phyloP scores from a whole-genome alignment of 2,888 invertebrate genomes.

The Volucella inanis region DNA sequence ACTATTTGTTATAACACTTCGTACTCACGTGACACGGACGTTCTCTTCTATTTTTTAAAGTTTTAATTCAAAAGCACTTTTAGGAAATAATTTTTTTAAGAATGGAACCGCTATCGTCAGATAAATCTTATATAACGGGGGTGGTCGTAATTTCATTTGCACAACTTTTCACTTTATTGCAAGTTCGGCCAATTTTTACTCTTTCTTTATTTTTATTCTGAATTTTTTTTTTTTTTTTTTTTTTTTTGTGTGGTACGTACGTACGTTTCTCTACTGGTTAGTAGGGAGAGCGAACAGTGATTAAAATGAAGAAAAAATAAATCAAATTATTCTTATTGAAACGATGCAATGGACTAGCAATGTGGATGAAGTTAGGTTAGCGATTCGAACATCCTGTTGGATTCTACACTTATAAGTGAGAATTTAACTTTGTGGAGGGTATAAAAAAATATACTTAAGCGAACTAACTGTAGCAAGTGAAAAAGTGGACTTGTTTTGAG shows the following conservation, averaged over 20 bases:
- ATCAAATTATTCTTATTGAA: conserved; percentile 20
- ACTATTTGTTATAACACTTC: neutral
- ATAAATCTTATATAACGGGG: conserved; percentile 69
- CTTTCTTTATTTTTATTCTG: conserved; percentile 21
- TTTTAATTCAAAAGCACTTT: conserved; percentile 49
- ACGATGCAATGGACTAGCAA: conserved; percentile 25
- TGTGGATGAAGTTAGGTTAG: conserved; percentile 54
- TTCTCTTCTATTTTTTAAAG: conserved; percentile 16
- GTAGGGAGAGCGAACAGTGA: conserved; percentile 25
- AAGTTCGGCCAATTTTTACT: conserved; percentile 54
- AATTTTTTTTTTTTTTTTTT: conserved; percentile 8
- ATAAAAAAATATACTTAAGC: conserved; percentile 39
- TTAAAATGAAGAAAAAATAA: conserved; percentile 11
- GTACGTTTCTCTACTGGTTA: conserved; percentile 45
- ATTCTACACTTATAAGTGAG: conserved; percentile 8
- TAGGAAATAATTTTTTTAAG: conserved; percentile 60
- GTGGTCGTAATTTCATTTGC: conserved; percentile 70
- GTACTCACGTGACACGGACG: conserved; percentile 21
- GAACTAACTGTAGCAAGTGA: conserved; percentile 19
- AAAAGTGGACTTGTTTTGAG: conserved; percentile 26
- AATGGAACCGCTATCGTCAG: conserved; percentile 58
- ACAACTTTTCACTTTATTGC: conserved; percentile 72
- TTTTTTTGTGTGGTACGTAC: conserved; percentile 31
- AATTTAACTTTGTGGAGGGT: conserved; percentile 8
- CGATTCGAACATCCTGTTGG: conserved; percentile 34